Conservation (phyloP, 2,797 vertebrate genomes). For the Enteromius argenteus region DNA sequence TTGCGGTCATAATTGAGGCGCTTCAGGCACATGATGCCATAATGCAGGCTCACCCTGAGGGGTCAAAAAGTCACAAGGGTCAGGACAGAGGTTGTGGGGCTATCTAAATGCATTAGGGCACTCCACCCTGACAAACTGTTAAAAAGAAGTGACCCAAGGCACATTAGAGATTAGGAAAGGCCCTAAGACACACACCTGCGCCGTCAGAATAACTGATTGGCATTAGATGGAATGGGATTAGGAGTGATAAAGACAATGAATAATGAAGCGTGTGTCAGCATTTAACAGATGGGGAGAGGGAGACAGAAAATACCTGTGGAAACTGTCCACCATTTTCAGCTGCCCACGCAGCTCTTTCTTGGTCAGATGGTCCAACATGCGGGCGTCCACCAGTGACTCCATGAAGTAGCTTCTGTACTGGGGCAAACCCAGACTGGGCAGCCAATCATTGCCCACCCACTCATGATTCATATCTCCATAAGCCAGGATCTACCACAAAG, state of each 20-base stretch:
- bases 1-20: slow-evolving; percentile 93
- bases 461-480: slow-evolving; percentile 95
- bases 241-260: not conserved
- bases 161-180: slow-evolving; percentile 28
- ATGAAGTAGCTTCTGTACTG: slow-evolving; percentile 96
- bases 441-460: slow-evolving; percentile 95
- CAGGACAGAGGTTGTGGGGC: slow-evolving; percentile 53
- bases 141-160: slow-evolving; percentile 48
- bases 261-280: not conserved
- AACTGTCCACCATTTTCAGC: slow-evolving; percentile 96
- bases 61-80: slow-evolving; percentile 47
- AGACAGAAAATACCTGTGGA: slow-evolving; percentile 84
- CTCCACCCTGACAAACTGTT: slow-evolving; percentile 4
- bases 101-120: slow-evolving; percentile 31
- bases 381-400: slow-evolving; percentile 93
- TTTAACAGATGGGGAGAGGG: slow-evolving; percentile 36
- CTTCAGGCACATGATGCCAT: slow-evolving; percentile 95
- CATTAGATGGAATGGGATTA: not conserved
- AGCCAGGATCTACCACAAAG: slow-evolving; percentile 84
- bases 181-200: slow-evolving; percentile 65
- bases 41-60: slow-evolving; percentile 90
- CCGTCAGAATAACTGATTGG: not conserved
- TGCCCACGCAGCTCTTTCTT: slow-evolving; percentile 94
- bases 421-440: slow-evolving; percentile 91
- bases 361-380: slow-evolving; percentile 94